Percentiles rank a stretch among this genome's conserved stretches.
Evolutionary conservation across 2,888 invertebrate species (phyloP).

Genomic region (Lepidonotus clava): DNA sequence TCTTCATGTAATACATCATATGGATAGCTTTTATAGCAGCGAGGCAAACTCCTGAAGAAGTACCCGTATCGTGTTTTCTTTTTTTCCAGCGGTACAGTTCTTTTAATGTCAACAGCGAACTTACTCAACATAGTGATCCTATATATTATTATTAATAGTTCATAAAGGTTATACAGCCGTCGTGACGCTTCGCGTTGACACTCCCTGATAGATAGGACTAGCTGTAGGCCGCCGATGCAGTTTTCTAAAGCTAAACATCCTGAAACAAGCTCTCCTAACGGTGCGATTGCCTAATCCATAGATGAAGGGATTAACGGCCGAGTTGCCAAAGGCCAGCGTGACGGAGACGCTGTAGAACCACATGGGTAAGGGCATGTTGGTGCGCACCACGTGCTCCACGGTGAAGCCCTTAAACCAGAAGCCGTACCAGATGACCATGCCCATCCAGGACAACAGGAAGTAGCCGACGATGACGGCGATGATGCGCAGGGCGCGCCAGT

Average conservation of each 20-base stretch:
- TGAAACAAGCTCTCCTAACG: slow-evolving; percentile 54
- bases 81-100: too few species aligned
- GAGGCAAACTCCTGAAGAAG: too few species aligned
- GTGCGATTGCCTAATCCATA: slow-evolving; percentile 70
- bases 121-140: too few species aligned
- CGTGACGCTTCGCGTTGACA: neutral
- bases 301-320: slow-evolving; percentile 73
- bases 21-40: too few species aligned
- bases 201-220: neutral
- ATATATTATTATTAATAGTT: too few species aligned
- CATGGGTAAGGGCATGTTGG: slow-evolving; percentile 53
- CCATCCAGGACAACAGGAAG: slow-evolving; percentile 62
- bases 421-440: slow-evolving; percentile 59
- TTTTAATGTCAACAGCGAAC: too few species aligned
- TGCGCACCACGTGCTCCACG: slow-evolving; percentile 28
- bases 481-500: slow-evolving; percentile 60
- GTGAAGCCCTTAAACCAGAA: slow-evolving; percentile 60
- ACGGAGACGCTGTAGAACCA: slow-evolving; percentile 62
- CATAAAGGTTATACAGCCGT: neutral
- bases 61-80: too few species aligned
- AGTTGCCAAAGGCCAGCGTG: slow-evolving; percentile 72
- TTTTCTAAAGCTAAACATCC: neutral
- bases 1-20: too few species aligned
- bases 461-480: slow-evolving; percentile 60
- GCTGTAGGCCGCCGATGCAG: neutral